Evolutionary conservation across 2,113 vertebrate species (phyloP), one percentile per base, ranked within the genome.

Genomic region (Datnioides undecimradiatus): DNA sequence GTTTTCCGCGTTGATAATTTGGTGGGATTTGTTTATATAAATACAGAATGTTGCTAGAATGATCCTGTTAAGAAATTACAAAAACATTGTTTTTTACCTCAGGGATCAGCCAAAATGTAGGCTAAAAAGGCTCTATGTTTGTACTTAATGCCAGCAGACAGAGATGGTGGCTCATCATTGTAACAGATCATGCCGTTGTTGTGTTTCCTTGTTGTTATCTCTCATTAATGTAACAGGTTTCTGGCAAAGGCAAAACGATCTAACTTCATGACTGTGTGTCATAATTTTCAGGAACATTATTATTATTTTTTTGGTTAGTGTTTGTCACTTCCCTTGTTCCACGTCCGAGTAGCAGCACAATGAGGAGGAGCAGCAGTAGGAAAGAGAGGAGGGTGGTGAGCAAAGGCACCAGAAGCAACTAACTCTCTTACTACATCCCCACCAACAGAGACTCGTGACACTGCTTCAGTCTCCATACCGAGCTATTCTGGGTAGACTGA

Each of bases 401-500:
- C 11, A 34, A 4, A 46, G n/a, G 21, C 45, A 80, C 10, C 11
- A 52, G 51, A 49, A 33, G 64, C 38, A 36, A 40, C 13, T 25
- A 62, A 41, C 57, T 76, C 41, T 80, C 66, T 83, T 67, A 76
- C 71, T 29, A 64, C 72, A 76, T 29, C 27, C 54, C 75, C 84
- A 83, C 5, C 27, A 71, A 25, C n/a, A 82, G 82, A 90, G 41
- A 55, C 75, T 77, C 9, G 51, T 64, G 55, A 71, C 67, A n/a
- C 62, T 10, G 57, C 80, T 76, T 87, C 62, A 60, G 60, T 48
- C 78, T 82, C 72, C 67, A 75, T 57, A 77, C 65, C 52, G 36
- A 82, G 68, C 85, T 82, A 86, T 86, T 82, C 82, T 34, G 67
- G 85, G 79, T 66, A 70, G 43, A 88, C 76, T 60, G 51, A 64